Conservation (phyloP, 2,113 vertebrate species). For the Dendrocopos noguchii region DNA sequence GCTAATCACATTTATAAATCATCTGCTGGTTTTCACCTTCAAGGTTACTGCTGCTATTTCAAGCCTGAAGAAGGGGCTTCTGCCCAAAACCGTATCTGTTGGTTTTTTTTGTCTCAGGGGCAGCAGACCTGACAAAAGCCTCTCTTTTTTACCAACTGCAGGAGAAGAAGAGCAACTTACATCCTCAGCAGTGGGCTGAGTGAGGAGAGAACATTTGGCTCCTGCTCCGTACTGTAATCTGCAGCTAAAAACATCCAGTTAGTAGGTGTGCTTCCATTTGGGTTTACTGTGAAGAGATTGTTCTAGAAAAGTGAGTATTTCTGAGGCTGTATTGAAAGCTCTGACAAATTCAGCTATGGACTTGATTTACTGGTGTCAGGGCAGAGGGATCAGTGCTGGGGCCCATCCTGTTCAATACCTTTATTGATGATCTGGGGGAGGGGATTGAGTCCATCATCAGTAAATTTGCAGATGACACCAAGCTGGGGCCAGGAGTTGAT, state of each 20-base stretch:
- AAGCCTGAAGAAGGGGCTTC: neutral
- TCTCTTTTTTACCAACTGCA: neutral
- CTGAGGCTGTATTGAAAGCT: neutral
- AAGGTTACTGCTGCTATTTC: neutral
- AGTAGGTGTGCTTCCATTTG: conserved; percentile 43
- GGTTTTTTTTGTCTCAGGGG: neutral
- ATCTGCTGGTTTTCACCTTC: neutral
- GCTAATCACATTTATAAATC: neutral
- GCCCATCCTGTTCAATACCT: too few relatives aligned
- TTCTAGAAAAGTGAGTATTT: conserved; percentile 37
- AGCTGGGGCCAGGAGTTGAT: too few relatives aligned
- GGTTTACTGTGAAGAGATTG: neutral
- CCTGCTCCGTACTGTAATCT: neutral
- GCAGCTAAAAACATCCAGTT: conserved; percentile 55
- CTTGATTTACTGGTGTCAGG: neutral
- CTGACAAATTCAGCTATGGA: neutral
- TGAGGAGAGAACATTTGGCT: conserved; percentile 48
- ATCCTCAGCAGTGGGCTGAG: conserved; percentile 11
- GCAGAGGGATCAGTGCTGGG: neutral
- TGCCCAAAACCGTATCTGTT: neutral
- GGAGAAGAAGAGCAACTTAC: conserved; percentile 28
- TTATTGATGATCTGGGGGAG: too few relatives aligned
- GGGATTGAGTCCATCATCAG: too few relatives aligned
- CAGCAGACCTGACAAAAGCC: neutral
- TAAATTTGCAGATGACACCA: too few relatives aligned